These are phyloP conservation scores for Minunthozetes semirufus DNA, from an alignment of 2,888 invertebrate species.

Conservation along the genomic window DNA sequence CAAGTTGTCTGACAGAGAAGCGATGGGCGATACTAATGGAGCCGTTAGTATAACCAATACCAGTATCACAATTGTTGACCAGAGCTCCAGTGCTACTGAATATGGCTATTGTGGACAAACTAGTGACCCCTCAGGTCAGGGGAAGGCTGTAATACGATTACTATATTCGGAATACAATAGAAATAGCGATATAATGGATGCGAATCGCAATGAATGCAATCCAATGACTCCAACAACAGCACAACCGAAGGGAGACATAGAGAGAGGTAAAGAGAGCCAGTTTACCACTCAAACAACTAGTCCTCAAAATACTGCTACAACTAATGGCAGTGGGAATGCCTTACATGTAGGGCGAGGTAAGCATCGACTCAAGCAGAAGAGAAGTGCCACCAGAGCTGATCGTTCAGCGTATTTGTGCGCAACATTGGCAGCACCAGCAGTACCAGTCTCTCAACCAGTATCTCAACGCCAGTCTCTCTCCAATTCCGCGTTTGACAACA, in stretches of 20 bases:
- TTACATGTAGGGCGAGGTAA: conserved; percentile 24
- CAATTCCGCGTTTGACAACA: conserved; percentile 28
- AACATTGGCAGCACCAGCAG: conserved; percentile 24
- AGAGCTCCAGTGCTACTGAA: neutral
- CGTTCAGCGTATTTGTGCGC: neutral
- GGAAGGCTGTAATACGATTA: conserved; percentile 10
- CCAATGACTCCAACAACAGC: neutral
- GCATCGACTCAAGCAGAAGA: conserved; percentile 15
- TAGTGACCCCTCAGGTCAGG: conserved; percentile 5
- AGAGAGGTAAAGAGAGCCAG: neutral
- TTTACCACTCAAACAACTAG: neutral
- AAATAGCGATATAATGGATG: conserved; percentile 16
- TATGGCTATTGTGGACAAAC: neutral
- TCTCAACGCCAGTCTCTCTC: neutral
- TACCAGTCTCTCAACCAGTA: conserved; percentile 22
- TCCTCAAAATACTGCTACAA: neutral
- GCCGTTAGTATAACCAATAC: neutral
- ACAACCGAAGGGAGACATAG: neutral
- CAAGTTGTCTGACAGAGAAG: neutral
- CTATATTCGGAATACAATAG: conserved; percentile 3
- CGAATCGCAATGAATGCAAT: neutral
- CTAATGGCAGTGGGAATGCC: neutral
- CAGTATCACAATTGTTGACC: neutral
- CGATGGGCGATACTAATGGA: conserved; percentile 10
- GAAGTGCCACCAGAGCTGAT: conserved; percentile 27